These are phyloP conservation scores for Augochlorella aurata DNA, from an alignment of 2,888 invertebrate species.

Conservation along the genomic window DNA sequence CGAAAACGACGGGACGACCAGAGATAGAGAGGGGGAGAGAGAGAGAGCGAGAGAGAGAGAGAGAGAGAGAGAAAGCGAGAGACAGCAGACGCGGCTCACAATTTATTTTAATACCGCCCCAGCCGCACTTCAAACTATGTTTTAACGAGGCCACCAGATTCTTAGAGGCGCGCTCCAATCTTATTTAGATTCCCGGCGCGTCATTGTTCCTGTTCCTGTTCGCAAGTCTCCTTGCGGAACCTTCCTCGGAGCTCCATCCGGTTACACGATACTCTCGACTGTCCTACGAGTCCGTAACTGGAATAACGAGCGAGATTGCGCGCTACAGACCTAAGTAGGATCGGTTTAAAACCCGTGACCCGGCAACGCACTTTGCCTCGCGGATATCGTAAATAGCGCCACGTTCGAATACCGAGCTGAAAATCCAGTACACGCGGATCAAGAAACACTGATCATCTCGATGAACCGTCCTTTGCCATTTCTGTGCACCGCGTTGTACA, in stretches of 20 bases:
- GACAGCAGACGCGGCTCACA: neutral
- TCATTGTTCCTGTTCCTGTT: neutral
- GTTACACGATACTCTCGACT: neutral
- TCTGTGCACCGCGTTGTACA: too few relatives aligned
- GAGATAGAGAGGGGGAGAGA: too few relatives aligned
- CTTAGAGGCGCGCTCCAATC: neutral
- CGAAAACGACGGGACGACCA: neutral
- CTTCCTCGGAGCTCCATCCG: neutral
- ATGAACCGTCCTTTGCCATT: too few relatives aligned
- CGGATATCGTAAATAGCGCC: neutral
- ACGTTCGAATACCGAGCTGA: too few relatives aligned
- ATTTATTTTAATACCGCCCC: slow-evolving; percentile 1
- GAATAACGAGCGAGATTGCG: neutral
- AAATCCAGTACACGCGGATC: too few relatives aligned
- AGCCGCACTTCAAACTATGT: neutral
- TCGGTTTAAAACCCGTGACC: neutral
- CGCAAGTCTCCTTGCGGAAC: neutral
- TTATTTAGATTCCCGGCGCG: neutral
- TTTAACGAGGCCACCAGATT: neutral
- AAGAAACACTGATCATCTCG: too few relatives aligned
- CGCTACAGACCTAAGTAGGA: too few relatives aligned
- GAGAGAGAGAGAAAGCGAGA: too few relatives aligned
- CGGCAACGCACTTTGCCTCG: neutral
- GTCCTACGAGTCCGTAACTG: neutral
- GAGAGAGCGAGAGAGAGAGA: too few relatives aligned